Evolutionary conservation across 2,113 vertebrate species (phyloP), one percentile per base, ranked within the genome.

Genomic region (Micronycteris hirsuta): DNA sequence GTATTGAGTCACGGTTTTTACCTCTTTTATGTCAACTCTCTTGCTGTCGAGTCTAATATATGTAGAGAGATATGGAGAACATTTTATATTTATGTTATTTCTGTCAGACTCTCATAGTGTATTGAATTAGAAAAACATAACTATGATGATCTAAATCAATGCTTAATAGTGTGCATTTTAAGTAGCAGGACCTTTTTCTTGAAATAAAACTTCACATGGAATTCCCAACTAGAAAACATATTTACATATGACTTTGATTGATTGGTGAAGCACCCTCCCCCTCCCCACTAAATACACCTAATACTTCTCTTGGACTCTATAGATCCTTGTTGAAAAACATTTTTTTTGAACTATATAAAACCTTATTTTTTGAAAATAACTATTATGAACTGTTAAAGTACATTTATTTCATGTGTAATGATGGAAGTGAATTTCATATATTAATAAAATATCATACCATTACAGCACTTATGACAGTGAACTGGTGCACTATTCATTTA

Each of bases 61-160:
- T 52, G 43, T 41, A 54, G 9, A 10, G 8, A 71, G 43, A 56
- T 89, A 82, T 78, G 63, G 67, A 91, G 41, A 89, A 61, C 31
- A 63, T 81, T 54, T 88, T 91, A 52, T 52, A 81, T 83, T 47
- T 78, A 17, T 90, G 24, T 82, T 93, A 54, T 92, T 86, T 87
- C 43, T 68, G 2, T 80, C 47, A 67, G 16, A 49, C 31, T 33
- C 16, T 83, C 5, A 83, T 49, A 80, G 8, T 89, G 28, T 61
- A 74, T 26, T 76, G n/a, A 19, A 22, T 70, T 77, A 4, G 38
- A 91, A 80, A 81, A 65, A 36, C 26, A 41, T 94, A 81, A 70
- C 49, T 52, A 49, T 49, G 15, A 52, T 52, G 49, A 0, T 58
- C 65, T 90, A 70, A 91, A 80, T 68, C 38, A 65, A 0, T 91